Percentiles rank a stretch among this genome's conserved stretches.
Conservation (phyloP, 2,113 vertebrate genomes). For the Ivindomyrus marchei region DNA sequence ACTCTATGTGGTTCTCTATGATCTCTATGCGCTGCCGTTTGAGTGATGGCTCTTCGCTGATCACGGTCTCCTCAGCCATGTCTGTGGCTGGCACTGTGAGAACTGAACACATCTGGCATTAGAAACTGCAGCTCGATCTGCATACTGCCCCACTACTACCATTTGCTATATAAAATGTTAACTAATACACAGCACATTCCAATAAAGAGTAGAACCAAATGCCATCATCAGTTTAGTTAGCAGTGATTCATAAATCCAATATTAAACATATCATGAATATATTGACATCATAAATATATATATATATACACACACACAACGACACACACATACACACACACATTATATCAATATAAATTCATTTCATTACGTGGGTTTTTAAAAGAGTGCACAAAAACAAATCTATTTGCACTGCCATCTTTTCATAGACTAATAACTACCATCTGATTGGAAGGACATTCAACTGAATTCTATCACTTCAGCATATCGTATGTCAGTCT, state of each 20-base stretch:
- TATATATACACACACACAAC: no score
- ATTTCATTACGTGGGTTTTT: neutral
- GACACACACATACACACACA: no score
- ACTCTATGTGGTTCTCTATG: conserved; percentile 72
- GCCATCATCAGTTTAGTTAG: neutral
- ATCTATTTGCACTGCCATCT: neutral
- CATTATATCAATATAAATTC: neutral
- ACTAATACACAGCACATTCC: neutral
- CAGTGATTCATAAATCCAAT: neutral
- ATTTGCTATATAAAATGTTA: neutral
- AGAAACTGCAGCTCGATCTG: neutral
- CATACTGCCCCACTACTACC: neutral
- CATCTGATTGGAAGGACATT: neutral
- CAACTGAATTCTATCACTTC: neutral
- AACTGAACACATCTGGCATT: conserved; percentile 49
- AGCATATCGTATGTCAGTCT: neutral
- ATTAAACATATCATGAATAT: neutral
- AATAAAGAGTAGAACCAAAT: neutral
- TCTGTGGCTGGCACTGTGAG: conserved; percentile 82
- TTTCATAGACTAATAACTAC: neutral
- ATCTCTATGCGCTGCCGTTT: conserved; percentile 79
- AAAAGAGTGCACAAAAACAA: neutral
- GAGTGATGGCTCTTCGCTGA: conserved; percentile 73
- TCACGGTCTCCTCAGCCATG: conserved; percentile 82
- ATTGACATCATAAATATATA: neutral